phyloP scores from a whole-genome alignment of 2,888 invertebrate species.

The Osmoderma eremita region DNA sequence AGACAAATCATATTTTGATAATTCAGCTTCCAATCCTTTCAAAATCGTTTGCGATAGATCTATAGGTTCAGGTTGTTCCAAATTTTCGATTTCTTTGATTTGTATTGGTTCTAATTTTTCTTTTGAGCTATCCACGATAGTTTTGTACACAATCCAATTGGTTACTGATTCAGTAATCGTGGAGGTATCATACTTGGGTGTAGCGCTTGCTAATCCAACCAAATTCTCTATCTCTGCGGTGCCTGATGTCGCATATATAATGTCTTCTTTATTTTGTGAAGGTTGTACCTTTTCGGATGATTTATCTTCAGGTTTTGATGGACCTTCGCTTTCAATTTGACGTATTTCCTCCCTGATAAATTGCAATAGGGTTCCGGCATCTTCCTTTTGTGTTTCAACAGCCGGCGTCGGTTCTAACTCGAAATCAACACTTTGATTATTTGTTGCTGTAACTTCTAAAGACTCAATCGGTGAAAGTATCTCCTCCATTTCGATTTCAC shows the following conservation, averaged over 20 bases:
- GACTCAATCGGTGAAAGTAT: no score
- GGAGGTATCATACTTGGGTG: constrained; percentile 25
- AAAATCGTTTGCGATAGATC: neutral
- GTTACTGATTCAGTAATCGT: constrained; percentile 25
- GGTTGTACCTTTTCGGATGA: neutral
- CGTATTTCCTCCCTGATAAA: constrained; percentile 19
- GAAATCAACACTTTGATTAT: no score
- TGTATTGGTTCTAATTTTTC: neutral
- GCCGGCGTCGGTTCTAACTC: no score
- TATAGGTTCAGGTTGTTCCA: constrained; percentile 11
- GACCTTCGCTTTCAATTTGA: constrained; percentile 4
- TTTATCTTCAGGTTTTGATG: neutral
- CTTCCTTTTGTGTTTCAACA: no score
- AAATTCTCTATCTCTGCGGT: constrained; percentile 7
- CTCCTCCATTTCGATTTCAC: constrained; percentile 1
- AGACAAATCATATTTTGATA: constrained; percentile 48
- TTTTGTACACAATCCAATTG: constrained; percentile 17
- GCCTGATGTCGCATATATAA: neutral
- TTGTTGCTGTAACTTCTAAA: no score
- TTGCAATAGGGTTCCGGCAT: neutral
- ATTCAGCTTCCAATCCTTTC: constrained; percentile 42
- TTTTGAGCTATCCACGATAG: neutral
- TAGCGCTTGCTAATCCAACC: constrained; percentile 18
- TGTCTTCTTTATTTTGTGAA: neutral
- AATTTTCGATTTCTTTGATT: neutral